These are phyloP conservation scores for Pammene fasciana DNA, from an alignment of 2,888 invertebrate species.

Conservation along the genomic window DNA sequence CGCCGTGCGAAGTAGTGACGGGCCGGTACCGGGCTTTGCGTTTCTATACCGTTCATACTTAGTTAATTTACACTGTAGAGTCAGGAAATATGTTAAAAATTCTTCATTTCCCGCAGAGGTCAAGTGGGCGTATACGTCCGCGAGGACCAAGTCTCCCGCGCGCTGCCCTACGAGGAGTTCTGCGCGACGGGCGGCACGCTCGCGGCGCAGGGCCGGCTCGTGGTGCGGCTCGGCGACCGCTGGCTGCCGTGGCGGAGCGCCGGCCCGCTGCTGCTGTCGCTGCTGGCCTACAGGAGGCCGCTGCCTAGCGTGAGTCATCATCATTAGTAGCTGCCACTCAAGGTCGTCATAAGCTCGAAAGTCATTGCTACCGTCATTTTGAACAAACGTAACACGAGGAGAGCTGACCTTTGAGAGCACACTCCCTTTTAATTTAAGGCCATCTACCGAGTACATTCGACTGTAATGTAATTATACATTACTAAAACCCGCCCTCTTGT, in stretches of 20 bases:
- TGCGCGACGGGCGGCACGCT: slow-evolving; percentile 85
- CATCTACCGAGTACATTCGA: no score
- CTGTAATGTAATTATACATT: no score
- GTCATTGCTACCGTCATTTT: no score
- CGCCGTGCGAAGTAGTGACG: no score
- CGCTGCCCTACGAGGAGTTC: slow-evolving; percentile 76
- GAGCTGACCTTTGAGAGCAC: no score
- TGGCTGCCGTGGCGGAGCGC: slow-evolving; percentile 96
- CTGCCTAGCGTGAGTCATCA: slow-evolving; percentile 86
- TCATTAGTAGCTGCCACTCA: neutral
- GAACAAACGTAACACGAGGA: neutral
- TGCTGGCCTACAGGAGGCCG: slow-evolving; percentile 93
- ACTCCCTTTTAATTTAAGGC: no score
- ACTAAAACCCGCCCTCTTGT: neutral
- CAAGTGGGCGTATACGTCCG: slow-evolving; percentile 74
- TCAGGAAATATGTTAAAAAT: neutral
- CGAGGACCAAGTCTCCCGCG: slow-evolving; percentile 72
- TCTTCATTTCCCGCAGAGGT: slow-evolving; percentile 67
- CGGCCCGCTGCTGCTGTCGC: slow-evolving; percentile 93
- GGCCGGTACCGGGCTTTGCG: no score
- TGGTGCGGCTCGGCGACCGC: slow-evolving; percentile 93
- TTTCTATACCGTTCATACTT: no score
- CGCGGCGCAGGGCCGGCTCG: slow-evolving; percentile 91
- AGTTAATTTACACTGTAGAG: no score
- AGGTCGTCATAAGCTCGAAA: no score